phyloP scores from a whole-genome alignment of 2,113 vertebrate genomes.

The Petrocephalus zakoni region DNA sequence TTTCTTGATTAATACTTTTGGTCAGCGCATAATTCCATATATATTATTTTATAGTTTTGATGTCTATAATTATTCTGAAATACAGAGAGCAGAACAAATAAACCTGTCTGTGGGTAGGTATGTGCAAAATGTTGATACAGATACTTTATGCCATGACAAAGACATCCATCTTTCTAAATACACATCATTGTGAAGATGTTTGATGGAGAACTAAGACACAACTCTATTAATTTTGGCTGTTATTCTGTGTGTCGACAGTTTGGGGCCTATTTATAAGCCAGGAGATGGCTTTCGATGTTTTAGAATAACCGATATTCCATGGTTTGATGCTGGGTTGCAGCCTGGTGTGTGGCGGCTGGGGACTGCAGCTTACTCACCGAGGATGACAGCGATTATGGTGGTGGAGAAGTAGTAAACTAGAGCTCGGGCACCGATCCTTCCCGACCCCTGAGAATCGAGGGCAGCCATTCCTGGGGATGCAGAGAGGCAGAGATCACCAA shows the following conservation, averaged over 20 bases:
- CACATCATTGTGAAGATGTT: neutral
- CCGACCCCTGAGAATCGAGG: conserved; percentile 66
- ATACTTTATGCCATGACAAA: neutral
- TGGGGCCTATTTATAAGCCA: neutral
- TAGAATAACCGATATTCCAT: neutral
- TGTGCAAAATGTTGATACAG: neutral
- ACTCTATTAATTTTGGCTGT: neutral
- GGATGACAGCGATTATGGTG: conserved; percentile 64
- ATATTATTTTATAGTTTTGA: neutral
- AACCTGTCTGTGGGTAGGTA: neutral
- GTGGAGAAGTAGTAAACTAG: conserved; percentile 70
- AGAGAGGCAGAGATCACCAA: neutral
- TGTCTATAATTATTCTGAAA: neutral
- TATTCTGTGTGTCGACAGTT: neutral
- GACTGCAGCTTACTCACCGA: conserved; percentile 55
- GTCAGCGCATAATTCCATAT: neutral
- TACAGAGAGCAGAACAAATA: neutral
- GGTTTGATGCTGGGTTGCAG: neutral
- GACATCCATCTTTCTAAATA: neutral
- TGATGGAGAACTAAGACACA: neutral
- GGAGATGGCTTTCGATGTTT: neutral
- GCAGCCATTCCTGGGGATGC: conserved; percentile 14
- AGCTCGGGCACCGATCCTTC: conserved; percentile 70
- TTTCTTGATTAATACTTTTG: neutral
- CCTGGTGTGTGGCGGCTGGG: neutral